A percentile compares a stretch with the other conserved stretches of the same genome.
Conservation (phyloP, 2,888 invertebrate genomes). For the Papilio elwesi region DNA sequence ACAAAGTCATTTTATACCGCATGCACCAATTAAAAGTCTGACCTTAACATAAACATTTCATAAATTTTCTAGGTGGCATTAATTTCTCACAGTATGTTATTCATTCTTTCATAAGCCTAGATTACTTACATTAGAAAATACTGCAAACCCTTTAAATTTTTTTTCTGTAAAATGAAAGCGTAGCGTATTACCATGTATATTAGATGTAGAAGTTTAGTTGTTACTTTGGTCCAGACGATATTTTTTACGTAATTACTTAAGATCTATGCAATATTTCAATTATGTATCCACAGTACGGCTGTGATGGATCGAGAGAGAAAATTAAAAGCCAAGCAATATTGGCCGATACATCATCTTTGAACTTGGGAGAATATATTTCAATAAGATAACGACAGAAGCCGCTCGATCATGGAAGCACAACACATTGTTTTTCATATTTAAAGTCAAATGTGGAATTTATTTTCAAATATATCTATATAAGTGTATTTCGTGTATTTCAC, state of each 20-base stretch:
- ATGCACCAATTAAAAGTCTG: too few species aligned
- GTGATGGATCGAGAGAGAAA: constrained; percentile 33
- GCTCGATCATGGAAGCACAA: constrained; percentile 9
- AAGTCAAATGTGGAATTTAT: not conserved
- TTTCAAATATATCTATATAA: too few species aligned
- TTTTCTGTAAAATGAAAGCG: too few species aligned
- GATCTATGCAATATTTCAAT: not conserved
- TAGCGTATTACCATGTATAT: not conserved
- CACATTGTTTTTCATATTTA: not conserved
- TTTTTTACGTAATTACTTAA: not conserved
- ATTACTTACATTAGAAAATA: too few species aligned
- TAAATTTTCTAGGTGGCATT: too few species aligned
- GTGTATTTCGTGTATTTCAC: too few species aligned
- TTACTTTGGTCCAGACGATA: not conserved
- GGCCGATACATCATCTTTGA: constrained; percentile 35
- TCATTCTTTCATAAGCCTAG: too few species aligned
- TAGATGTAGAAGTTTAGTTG: not conserved
- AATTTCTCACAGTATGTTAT: too few species aligned
- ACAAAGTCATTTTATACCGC: too few species aligned
- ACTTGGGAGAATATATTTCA: constrained; percentile 15
- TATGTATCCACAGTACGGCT: not conserved
- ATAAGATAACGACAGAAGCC: not conserved
- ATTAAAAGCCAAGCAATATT: constrained; percentile 24
- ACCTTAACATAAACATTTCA: too few species aligned
- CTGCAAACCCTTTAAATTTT: too few species aligned